Conservation (phyloP, 2,797 vertebrate genomes). For the Pseudomugil gertrudae region DNA sequence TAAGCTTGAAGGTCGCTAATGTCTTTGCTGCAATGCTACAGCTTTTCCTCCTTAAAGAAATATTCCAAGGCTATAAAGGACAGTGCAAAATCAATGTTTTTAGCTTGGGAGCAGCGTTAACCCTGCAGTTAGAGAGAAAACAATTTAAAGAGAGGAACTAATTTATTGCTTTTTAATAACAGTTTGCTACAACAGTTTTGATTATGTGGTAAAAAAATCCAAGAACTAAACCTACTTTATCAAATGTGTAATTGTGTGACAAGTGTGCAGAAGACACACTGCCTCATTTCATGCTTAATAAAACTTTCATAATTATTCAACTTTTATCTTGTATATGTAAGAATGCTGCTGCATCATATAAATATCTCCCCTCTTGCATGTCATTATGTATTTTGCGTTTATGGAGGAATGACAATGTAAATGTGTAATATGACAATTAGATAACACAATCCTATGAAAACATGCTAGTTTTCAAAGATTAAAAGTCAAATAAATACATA, state of each 20-base stretch:
- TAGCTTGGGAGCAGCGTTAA: background rate
- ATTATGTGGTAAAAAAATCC: too few species aligned
- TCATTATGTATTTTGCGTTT: background rate
- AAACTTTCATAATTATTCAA: background rate
- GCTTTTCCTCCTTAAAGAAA: background rate
- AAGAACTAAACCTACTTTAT: background rate
- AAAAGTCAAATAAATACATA: too few species aligned
- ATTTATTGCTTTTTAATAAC: background rate
- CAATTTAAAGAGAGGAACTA: background rate
- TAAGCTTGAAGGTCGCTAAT: slow-evolving; percentile 1
- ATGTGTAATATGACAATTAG: too few species aligned
- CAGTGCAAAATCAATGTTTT: background rate
- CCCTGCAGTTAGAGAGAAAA: background rate
- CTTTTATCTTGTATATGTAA: background rate
- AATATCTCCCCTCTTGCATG: background rate
- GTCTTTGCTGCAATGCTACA: background rate
- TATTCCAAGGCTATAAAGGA: background rate
- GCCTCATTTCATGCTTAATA: background rate
- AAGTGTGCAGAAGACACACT: background rate
- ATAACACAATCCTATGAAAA: too few species aligned
- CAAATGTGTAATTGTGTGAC: background rate
- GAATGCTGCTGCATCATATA: background rate
- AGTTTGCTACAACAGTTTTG: background rate
- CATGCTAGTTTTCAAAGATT: too few species aligned
- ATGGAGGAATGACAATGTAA: background rate